phyloP scores from a whole-genome alignment of 2,797 vertebrate genomes.

The Macroramphosus scolopax region DNA sequence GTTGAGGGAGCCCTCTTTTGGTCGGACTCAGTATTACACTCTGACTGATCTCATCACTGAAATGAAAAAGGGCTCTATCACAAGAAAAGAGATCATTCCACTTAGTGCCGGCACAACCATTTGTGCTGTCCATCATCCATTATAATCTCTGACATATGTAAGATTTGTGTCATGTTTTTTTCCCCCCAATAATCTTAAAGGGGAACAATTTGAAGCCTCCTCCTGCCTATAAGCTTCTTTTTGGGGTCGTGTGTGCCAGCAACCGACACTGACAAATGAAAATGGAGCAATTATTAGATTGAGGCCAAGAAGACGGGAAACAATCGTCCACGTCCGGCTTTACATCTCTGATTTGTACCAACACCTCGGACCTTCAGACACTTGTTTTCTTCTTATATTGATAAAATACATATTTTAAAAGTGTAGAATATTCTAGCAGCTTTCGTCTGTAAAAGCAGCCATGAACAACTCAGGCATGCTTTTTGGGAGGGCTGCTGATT shows the following conservation, averaged over 20 bases:
- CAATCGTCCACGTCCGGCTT: not conserved
- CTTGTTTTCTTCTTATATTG: too few relatives aligned
- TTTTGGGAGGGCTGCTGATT: too few relatives aligned
- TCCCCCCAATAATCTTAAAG: constrained; percentile 28
- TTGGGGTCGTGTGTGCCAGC: too few relatives aligned
- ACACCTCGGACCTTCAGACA: too few relatives aligned
- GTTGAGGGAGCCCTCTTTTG: constrained; percentile 86
- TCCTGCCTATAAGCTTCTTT: constrained; percentile 37
- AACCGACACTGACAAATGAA: constrained; percentile 30
- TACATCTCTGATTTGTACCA: not conserved
- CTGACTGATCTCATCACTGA: constrained; percentile 2
- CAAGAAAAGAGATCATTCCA: too few relatives aligned
- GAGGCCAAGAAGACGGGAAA: constrained; percentile 34
- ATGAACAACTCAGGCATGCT: too few relatives aligned
- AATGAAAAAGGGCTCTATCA: too few relatives aligned
- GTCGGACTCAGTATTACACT: constrained; percentile 58
- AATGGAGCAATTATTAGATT: constrained; percentile 42
- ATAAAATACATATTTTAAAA: too few relatives aligned
- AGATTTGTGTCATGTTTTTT: constrained; percentile 25
- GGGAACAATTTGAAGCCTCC: constrained; percentile 30
- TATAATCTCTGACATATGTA: constrained; percentile 47
- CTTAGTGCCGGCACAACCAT: too few relatives aligned
- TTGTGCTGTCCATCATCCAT: constrained; percentile 24
- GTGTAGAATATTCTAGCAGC: too few relatives aligned
- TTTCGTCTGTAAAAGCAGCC: too few relatives aligned